These are phyloP conservation scores for Drosophila sp. DNA, from an alignment of 1,140 invertebrate genomes.

Conservation along the genomic window DNA sequence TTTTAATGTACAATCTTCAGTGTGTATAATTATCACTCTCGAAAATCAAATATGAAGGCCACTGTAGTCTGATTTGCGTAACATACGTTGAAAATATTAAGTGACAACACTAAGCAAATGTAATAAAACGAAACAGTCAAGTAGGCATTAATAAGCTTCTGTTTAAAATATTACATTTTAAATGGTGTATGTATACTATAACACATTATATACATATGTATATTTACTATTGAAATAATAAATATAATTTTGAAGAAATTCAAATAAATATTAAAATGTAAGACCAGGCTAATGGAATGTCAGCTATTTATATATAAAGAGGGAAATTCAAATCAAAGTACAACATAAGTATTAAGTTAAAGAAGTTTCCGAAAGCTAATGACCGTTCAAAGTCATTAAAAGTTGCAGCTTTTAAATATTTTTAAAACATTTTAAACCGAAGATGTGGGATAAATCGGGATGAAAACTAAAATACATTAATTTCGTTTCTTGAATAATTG, in stretches of 20 bases:
- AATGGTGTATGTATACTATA: conserved; percentile 54
- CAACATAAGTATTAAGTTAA: too few species aligned
- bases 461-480: too few species aligned
- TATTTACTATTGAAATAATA: conserved; percentile 50
- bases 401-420: too few species aligned
- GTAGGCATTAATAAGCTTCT: conserved; percentile 55
- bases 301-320: background rate
- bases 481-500: too few species aligned
- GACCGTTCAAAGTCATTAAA: too few species aligned
- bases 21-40: conserved; percentile 7
- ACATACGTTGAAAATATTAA: conserved; percentile 34
- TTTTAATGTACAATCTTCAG: conserved; percentile 14
- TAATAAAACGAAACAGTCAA: conserved; percentile 44
- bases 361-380: too few species aligned
- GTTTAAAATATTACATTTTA: conserved; percentile 42
- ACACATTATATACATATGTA: conserved; percentile 56
- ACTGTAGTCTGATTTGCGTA: conserved; percentile 12
- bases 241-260: conserved; percentile 46
- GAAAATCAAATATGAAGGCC: conserved; percentile 23
- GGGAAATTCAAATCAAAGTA: background rate
- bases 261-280: conserved; percentile 38
- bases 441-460: too few species aligned
- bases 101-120: conserved; percentile 24
- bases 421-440: too few species aligned
- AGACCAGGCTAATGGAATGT: background rate